Evolutionary conservation across 2,797 vertebrate genomes (phyloP).

Genomic region (Pygocentrus nattereri): DNA sequence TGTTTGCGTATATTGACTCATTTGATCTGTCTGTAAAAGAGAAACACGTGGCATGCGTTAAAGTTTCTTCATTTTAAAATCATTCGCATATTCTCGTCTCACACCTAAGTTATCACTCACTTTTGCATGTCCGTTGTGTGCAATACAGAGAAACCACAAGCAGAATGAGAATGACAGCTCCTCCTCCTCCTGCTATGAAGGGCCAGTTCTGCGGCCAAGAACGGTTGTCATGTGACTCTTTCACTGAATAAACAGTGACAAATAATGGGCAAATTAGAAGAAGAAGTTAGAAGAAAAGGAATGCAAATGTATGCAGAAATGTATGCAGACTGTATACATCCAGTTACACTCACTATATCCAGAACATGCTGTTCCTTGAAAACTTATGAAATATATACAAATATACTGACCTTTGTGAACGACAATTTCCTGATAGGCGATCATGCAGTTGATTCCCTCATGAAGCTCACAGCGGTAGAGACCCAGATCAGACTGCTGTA

Average conservation of each 20-base stretch:
- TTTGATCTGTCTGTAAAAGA: conserved; percentile 16
- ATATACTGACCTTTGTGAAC: not conserved
- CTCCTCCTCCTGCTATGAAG: conserved; percentile 29
- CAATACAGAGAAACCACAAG: conserved; percentile 7
- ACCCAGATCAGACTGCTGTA: no score
- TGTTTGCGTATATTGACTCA: conserved; percentile 7
- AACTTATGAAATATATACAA: no score
- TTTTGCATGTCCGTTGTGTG: not conserved
- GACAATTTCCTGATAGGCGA: not conserved
- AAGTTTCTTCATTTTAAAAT: not conserved
- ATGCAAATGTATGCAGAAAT: not conserved
- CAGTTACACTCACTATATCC: no score
- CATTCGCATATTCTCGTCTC: not conserved
- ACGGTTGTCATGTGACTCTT: not conserved
- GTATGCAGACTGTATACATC: no score
- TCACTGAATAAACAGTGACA: not conserved
- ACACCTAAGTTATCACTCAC: conserved; percentile 4
- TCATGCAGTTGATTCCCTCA: not conserved
- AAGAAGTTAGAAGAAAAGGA: not conserved
- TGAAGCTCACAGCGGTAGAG: conserved; percentile 36
- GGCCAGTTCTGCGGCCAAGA: not conserved
- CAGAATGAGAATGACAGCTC: not conserved
- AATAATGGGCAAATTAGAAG: no score
- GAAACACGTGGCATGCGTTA: not conserved
- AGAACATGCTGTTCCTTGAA: no score